Evolutionary conservation across 2,888 invertebrate species (phyloP).

Genomic region (Coremacera marginata): DNA sequence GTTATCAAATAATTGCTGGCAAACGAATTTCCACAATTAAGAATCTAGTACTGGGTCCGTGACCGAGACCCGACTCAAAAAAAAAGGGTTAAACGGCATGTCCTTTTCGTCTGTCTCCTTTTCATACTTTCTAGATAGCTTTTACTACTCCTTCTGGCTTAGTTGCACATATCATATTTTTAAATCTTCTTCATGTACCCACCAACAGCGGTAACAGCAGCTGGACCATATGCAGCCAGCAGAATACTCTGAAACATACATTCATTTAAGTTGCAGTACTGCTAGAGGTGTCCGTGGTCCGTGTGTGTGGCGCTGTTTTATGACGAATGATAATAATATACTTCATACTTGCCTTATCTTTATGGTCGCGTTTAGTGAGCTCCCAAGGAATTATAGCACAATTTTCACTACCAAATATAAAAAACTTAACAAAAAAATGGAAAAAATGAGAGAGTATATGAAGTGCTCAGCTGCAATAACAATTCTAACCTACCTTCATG

Average conservation of each 20-base stretch:
- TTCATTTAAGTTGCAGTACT: neutral
- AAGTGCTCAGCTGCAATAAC: no score
- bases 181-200: slow-evolving; percentile 30
- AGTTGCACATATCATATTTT: slow-evolving; percentile 30
- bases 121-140: slow-evolving; percentile 12
- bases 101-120: neutral
- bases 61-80: slow-evolving; percentile 40
- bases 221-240: neutral
- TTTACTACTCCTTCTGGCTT: slow-evolving; percentile 16
- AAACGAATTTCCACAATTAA: slow-evolving; percentile 66
- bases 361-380: slow-evolving; percentile 65
- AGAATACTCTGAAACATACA: neutral
- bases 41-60: slow-evolving; percentile 48
- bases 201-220: slow-evolving; percentile 29
- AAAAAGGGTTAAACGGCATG: slow-evolving; percentile 48
- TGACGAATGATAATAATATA: slow-evolving; percentile 54
- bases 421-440: neutral
- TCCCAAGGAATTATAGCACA: slow-evolving; percentile 56
- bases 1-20: slow-evolving; percentile 70
- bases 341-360: slow-evolving; percentile 64
- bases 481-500: no score
- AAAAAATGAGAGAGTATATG: neutral
- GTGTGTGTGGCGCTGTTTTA: neutral
- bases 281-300: neutral
- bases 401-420: slow-evolving; percentile 47